Evolutionary conservation across 2,888 invertebrate species (phyloP).

Genomic region (Xanthia togata): DNA sequence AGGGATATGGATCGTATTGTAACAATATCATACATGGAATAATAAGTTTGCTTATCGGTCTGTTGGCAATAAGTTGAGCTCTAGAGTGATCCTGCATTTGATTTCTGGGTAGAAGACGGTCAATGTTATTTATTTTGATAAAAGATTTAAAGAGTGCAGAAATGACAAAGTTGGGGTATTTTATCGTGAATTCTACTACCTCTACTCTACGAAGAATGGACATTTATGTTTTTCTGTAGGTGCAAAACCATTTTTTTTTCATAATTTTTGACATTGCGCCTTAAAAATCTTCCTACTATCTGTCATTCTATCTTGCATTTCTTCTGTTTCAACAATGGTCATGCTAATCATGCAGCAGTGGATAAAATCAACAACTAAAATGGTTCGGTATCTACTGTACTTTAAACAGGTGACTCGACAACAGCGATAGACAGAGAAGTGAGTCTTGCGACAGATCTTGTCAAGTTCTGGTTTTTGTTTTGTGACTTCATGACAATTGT

Average conservation of each 20-base stretch:
- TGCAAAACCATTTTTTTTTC: background rate
- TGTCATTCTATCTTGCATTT: background rate
- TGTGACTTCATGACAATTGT: background rate
- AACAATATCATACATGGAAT: slow-evolving; percentile 46
- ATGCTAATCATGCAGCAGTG: background rate
- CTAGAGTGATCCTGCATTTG: background rate
- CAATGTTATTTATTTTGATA: background rate
- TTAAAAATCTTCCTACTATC: background rate
- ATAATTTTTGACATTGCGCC: background rate
- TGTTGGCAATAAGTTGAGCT: slow-evolving; percentile 7
- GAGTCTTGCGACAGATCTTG: background rate
- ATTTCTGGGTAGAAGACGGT: background rate
- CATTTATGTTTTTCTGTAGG: background rate
- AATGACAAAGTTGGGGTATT: no score
- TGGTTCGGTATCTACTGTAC: no score
- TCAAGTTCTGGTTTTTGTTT: background rate
- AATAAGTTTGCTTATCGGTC: slow-evolving; percentile 30
- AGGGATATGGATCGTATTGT: slow-evolving; percentile 57
- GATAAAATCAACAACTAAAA: background rate
- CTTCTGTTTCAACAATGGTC: background rate
- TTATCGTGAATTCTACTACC: background rate
- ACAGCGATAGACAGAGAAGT: background rate
- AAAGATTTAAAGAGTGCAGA: background rate
- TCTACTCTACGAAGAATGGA: no score
- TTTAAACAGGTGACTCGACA: background rate